Evolutionary conservation across 1,140 invertebrate species (phyloP), one percentile per base, ranked within the genome.

Genomic region (Phymastichus coffea): DNA sequence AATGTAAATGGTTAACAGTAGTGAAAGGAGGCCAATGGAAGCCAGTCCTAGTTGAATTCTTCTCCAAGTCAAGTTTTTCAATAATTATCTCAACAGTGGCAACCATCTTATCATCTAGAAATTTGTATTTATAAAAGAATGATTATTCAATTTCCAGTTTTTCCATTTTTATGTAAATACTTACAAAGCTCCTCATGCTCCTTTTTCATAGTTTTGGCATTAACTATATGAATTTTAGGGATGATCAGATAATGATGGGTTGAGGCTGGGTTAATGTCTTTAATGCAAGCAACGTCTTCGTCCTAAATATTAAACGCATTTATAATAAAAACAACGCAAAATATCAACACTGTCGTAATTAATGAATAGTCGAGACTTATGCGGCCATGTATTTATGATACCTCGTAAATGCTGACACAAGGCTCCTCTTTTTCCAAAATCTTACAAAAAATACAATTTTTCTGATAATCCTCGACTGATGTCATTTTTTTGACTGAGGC

Each of bases 21-120:
- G 89, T 87, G 74, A 95, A 96, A 1, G 94, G 94, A 19, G 94
- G 93, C 88, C 91, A 91, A 71, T 97, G 94, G 74, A 95, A 97
- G 1, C 94, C 94, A 44, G 91, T 85, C 38, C 89, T 83, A 3
- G 80, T 80, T 67, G 88, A 85, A 3, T 76, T 68, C 3, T 81
- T 49, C 55, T 84, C 70, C 14, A 85, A 73, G 25, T 75, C 78
- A 58, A 85, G 76, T 25, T 84, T 78, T 46, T 74, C 65, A 6
- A 86, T 61, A 22, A 87, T 74, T 63, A 82, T 69, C 70, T 86
- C 77, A 2, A 83, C 83, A 28, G 82, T 81, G 9, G 76, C 63
- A 15, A 89, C 67, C 68, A 92, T 75, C 57, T 85, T 84, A 62
- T 88, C 80, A 28, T 89, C 86, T 86, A 74, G 65, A 76, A 80